A percentile compares a stretch with the other conserved stretches of the same genome.
Conservation (phyloP, 2,888 invertebrate species). For the Disparrhopalites patrizii region DNA sequence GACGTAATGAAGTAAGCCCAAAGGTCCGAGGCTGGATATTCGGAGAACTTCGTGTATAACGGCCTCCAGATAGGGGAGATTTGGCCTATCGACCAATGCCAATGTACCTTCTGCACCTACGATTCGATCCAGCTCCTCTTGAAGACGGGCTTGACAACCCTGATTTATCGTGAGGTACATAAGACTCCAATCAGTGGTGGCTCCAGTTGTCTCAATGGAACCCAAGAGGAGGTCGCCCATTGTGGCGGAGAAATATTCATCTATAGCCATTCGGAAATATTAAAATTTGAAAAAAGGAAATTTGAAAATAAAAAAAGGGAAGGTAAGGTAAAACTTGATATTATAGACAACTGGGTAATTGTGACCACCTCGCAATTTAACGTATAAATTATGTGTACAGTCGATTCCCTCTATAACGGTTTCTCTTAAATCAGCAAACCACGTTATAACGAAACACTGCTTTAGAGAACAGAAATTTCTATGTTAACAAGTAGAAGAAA, state of each 20-base stretch:
- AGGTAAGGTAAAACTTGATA: too few species aligned
- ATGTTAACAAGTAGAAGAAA: too few species aligned
- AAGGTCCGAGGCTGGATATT: conserved; percentile 70
- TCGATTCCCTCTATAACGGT: too few species aligned
- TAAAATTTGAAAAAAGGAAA: too few species aligned
- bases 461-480: too few species aligned
- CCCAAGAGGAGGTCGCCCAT: not conserved
- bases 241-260: not conserved
- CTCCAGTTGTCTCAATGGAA: not conserved
- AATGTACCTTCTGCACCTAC: not conserved
- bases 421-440: too few species aligned
- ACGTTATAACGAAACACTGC: too few species aligned
- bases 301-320: too few species aligned
- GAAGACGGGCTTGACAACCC: not conserved
- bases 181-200: not conserved
- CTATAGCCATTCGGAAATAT: too few species aligned
- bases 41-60: conserved; percentile 73
- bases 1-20: conserved; percentile 79
- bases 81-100: not conserved
- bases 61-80: conserved; percentile 57
- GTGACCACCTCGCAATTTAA: too few species aligned
- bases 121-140: conserved; percentile 1
- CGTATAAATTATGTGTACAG: too few species aligned
- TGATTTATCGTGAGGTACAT: not conserved
- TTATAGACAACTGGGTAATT: too few species aligned